Evolutionary conservation across 2,113 vertebrate species (phyloP).

Genomic region (Oryzias curvinotus): DNA sequence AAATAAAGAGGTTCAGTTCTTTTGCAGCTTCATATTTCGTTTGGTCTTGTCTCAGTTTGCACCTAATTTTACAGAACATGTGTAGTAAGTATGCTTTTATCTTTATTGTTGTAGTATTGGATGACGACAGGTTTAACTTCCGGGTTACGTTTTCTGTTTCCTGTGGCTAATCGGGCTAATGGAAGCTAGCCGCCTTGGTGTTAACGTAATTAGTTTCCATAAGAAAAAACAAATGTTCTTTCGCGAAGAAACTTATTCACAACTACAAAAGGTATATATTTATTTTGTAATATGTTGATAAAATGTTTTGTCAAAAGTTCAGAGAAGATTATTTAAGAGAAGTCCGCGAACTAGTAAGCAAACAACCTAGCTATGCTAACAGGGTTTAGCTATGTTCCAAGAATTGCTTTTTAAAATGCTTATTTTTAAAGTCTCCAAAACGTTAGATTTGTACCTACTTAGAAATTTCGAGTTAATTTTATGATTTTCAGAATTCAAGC

Average conservation of each 20-base stretch:
- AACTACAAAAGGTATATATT: constrained; percentile 34
- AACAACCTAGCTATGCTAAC: constrained; percentile 27
- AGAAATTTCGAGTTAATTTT: too few relatives aligned
- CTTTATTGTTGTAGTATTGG: neutral
- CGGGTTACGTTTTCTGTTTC: constrained; percentile 32
- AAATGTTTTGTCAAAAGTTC: neutral
- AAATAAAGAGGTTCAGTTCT: constrained; percentile 76
- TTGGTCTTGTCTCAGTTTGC: constrained; percentile 27
- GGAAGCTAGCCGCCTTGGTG: constrained; percentile 28
- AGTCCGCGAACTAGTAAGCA: constrained; percentile 31
- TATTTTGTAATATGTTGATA: neutral
- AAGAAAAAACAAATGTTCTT: neutral
- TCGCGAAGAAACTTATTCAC: neutral
- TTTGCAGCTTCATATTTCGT: constrained; percentile 63
- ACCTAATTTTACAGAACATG: neutral
- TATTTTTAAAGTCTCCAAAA: neutral
- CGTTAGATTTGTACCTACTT: too few relatives aligned
- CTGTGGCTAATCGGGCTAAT: constrained; percentile 34
- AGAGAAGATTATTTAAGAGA: neutral
- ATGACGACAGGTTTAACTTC: constrained; percentile 38
- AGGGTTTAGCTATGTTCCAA: neutral
- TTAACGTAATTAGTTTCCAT: constrained; percentile 35
- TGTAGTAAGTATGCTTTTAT: neutral
- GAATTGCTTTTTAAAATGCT: constrained; percentile 21
- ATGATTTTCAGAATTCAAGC: accelerated